Evolutionary conservation across 1,140 invertebrate genomes (phyloP), one percentile per base, ranked within the genome.

Genomic region (Drosophila baimaii): DNA sequence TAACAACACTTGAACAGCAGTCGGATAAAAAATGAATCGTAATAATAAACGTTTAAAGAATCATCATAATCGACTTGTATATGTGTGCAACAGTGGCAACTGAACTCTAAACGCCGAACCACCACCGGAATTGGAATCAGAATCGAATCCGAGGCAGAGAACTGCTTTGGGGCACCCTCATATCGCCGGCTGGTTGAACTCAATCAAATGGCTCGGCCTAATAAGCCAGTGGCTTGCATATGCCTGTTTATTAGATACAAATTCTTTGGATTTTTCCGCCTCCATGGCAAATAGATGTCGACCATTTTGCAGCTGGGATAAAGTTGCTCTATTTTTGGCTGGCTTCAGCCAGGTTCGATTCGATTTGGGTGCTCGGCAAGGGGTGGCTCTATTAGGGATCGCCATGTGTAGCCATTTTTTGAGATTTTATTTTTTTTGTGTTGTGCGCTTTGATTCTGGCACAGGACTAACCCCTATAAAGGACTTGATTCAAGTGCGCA

Each of bases 201-300:
- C 77, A 89, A 88, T 88, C 81, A 89, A 89, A 81, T 41, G 64
- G 33, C 65, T 75, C 79, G 77, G 77, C 69, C 84, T 81, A 84
- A 88, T 88, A 88, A 84, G 69, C 58, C 72, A 69, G 43, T 52
- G 57, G 71, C 65, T 71, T 71, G 69, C 84, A 88, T 88, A 88
- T 88, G 84, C 80, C 88, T 78, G 68, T 88, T 89, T 88, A 88
- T 88, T 88, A 88, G 84, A 88, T 88, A 89, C 73, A 84, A 88
- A 89, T 88, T 84, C 72, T 83, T 64, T 19, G 44, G 47, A 69
- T 37, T 56, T 25, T 31, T 37, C 80, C 65, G 62, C 55, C 43
- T 6, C 51, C 27, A 21, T 56, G 56, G 49, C 54, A 58, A 74
- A 70, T 65, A 78, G 84, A 88, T 71, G 84, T 75, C 84, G 82